phyloP scores from a whole-genome alignment of 2,888 invertebrate genomes.

The Lycaena phlaeas region DNA sequence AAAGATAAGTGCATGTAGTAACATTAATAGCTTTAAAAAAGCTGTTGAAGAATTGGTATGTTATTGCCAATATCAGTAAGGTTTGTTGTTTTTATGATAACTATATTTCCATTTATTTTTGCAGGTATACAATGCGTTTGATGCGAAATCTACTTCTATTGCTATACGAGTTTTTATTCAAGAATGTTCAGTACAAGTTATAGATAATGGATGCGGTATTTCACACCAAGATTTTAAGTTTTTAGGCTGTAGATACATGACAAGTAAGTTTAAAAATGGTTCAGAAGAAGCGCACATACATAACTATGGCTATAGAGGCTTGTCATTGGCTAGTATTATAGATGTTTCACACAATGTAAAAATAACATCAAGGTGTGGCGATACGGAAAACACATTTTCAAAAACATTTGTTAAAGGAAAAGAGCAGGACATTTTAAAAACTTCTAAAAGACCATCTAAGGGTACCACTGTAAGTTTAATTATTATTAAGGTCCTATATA shows the following conservation, averaged over 20 bases:
- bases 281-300: slow-evolving; percentile 19
- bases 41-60: slow-evolving; percentile 77
- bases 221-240: slow-evolving; percentile 61
- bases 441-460: slow-evolving; percentile 67
- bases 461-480: slow-evolving; percentile 76
- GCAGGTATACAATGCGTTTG: slow-evolving; percentile 79
- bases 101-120: slow-evolving; percentile 18
- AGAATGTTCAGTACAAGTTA: slow-evolving; percentile 77
- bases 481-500: slow-evolving; percentile 1
- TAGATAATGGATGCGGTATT: slow-evolving; percentile 85
- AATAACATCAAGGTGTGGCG: slow-evolving; percentile 67
- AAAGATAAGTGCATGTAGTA: slow-evolving; percentile 69
- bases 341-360: slow-evolving; percentile 70
- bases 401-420: slow-evolving; percentile 70
- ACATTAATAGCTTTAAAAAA: slow-evolving; percentile 68
- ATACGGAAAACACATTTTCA: slow-evolving; percentile 64
- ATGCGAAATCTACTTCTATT: slow-evolving; percentile 79
- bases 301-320: slow-evolving; percentile 79
- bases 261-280: slow-evolving; percentile 42
- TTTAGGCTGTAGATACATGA: slow-evolving; percentile 75
- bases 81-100: neutral
- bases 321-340: slow-evolving; percentile 77
- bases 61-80: slow-evolving; percentile 1
- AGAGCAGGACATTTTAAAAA: slow-evolving; percentile 34
- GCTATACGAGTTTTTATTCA: slow-evolving; percentile 77